Evolutionary conservation across 2,888 invertebrate species (phyloP), one percentile per base, ranked within the genome.

Genomic region (Tholera decimalis): DNA sequence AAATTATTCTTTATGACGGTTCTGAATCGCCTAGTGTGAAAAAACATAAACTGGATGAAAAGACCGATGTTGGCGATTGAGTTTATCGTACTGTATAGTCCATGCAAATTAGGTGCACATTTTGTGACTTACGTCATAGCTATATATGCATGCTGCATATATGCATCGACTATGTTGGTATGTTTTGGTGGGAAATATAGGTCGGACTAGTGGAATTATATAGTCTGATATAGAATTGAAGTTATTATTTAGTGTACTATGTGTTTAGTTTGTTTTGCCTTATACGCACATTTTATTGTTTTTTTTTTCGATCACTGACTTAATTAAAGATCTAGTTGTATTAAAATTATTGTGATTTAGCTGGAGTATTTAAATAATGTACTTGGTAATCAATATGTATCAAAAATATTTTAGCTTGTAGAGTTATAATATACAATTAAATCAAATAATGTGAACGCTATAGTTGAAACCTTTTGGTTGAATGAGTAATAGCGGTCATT

Each of bases 41-140:
- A 15, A 83, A 77, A 59, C 46, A 53, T 11, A 84, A 84, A 28
- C 7, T 56, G 9, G 73, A 80, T 1, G 73, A 72, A n/a, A 77
- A 74, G 6, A 50, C 65, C 0, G 75, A 76, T 18, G 77, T 80
- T 4, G 83, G 70, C 0, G 80, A 83, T 51, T 84, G 73, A 83
- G 28, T 49, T 0, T 22, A 22, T 7, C 13, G 24, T 22, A 22
- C 5, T 13, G 24, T 18, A 4, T 26, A 33, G 57, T 22, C 15
- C 11, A 22, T 70, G 33, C 37, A 18, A 43, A 35, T 7, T 7
- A 22, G 22, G 18, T 24, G 22, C 7, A 18, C 5, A 9, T n/a
- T 9, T 15, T 69, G 22, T 22, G 35, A 35, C 57, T 35, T 2
- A 22, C 18, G 9, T 13, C 15, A 1, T 28, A 9, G 9, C n/a